Conservation (phyloP, 1,140 invertebrate genomes). For the Amyelois transitella region DNA sequence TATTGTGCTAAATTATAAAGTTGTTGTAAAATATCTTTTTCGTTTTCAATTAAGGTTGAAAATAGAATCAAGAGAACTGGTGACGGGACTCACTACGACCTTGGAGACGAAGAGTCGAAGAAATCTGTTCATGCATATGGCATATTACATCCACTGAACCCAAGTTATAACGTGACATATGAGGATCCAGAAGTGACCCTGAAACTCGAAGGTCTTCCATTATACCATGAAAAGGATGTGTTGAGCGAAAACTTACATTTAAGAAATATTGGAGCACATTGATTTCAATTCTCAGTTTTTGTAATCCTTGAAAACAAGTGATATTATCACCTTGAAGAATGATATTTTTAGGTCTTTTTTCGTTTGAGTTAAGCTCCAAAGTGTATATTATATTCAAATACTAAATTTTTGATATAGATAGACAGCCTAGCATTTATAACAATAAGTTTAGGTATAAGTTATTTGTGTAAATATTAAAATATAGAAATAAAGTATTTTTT, state of each 20-base stretch:
- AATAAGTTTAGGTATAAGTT: no score
- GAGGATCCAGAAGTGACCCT: slow-evolving; percentile 33
- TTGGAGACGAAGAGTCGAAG: slow-evolving; percentile 44
- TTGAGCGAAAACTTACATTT: slow-evolving; percentile 6
- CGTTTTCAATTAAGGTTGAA: slow-evolving; percentile 31
- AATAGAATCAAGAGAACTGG: slow-evolving; percentile 45
- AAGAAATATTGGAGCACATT: background rate
- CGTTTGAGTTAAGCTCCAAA: no score
- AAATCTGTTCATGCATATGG: slow-evolving; percentile 36
- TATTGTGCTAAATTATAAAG: background rate
- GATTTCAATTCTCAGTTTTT: background rate
- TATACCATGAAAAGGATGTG: slow-evolving; percentile 48
- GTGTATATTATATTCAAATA: no score
- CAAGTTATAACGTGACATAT: slow-evolving; percentile 40
- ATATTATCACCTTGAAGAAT: no score
- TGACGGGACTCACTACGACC: slow-evolving; percentile 47
- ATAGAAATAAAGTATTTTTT: no score
- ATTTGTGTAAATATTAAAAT: no score
- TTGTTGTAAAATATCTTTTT: no score
- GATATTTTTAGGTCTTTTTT: no score
- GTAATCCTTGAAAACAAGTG: background rate
- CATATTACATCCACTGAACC: slow-evolving; percentile 52
- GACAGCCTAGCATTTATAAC: no score
- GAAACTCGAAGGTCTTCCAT: slow-evolving; percentile 42
- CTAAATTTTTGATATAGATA: no score